Base-by-base conservation (phyloP, 2,797 vertebrate genomes). In the Syngnathus rostellatus region DNA sequence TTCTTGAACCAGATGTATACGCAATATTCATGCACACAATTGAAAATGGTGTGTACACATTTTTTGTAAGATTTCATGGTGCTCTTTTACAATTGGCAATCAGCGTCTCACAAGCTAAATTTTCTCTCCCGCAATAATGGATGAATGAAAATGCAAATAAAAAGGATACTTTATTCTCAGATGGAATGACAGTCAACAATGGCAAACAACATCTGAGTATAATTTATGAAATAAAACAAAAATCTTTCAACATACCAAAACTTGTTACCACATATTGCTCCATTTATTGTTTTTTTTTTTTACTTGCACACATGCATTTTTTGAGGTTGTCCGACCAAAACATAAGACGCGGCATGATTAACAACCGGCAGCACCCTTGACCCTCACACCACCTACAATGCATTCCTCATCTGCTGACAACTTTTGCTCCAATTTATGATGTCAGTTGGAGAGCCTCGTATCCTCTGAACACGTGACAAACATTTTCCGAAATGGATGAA, bases 401-500 rank as follows among this genome's bases (percentile, higher is more conserved):
- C 66, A 14, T 81, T 79, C 70, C 40, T 79, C 62, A 41, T 41
- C 21, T 41, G n/a, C 10, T 59, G 57, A 61, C 77, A 63, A 2
- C 2, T 67, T 68, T 77, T 79, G 60, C 80, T 88, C 79, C 79
- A 77, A 68, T 37, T 62, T 1, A 71, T 77, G 67, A 80, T 73
- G 71, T 83, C 81, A 80, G 43, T 53, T 58, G 68, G 55, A 68
- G 66, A 69, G 55, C 70, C 55, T 23, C 21, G 39, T 69, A 65
- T 67, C 72, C 70, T 72, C 58, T 25, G 39, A 21, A 38, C 55
- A 55, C 14, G 54, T 55, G 73, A 65, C 6, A 31, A 63, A 53
- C 40, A 81, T 64, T 83, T 86, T 83, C 77, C 78, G 73, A 69
- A 41, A 62, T 53, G 77, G 72, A 78, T 81, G 68, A 79, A 78